phyloP scores from a whole-genome alignment of 2,113 vertebrate genomes.

The Rostratula benghalensis region DNA sequence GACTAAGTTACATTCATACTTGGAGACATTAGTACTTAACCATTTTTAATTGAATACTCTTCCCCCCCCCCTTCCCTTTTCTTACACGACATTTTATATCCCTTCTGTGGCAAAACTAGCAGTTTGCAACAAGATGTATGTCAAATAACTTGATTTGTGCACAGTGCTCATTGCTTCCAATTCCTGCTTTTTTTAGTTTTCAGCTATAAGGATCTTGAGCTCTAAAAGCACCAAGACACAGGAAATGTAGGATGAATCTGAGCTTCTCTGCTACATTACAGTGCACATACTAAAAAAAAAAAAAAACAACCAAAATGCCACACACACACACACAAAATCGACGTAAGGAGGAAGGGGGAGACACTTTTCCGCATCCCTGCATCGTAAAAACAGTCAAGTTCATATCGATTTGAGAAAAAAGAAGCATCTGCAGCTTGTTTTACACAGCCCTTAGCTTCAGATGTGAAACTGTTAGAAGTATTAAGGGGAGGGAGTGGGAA shows the following conservation, averaged over 20 bases:
- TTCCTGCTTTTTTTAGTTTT: neutral
- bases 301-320: too few relatives aligned
- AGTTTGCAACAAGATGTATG: neutral
- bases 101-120: neutral
- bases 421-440: neutral
- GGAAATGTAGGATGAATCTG: neutral
- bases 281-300: neutral
- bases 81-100: neutral
- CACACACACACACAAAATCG: too few relatives aligned
- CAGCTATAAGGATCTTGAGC: neutral
- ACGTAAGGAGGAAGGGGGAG: neutral
- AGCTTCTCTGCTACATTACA: neutral
- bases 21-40: neutral
- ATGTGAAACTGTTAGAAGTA: neutral
- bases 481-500: neutral
- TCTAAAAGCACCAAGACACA: neutral
- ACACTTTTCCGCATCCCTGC: neutral
- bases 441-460: neutral
- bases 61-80: neutral
- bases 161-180: neutral
- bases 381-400: neutral
- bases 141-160: neutral
- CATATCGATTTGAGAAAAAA: neutral
- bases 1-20: neutral
- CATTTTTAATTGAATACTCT: neutral